Evolutionary conservation across 2,113 vertebrate genomes (phyloP), one percentile per base, ranked within the genome.

Genomic region (Pseudopipra pipra): DNA sequence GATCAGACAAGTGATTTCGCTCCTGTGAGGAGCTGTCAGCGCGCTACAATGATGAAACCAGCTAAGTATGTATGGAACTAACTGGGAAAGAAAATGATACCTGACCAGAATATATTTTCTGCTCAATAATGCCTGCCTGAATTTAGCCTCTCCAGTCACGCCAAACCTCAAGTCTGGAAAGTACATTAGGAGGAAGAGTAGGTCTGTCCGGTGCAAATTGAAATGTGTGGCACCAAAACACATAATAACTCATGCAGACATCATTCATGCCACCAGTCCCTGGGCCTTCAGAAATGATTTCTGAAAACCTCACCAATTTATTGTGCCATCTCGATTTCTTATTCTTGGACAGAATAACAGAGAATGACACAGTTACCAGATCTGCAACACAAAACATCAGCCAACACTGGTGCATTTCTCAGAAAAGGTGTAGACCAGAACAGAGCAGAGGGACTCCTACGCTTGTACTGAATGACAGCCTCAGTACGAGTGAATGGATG

Each of bases 21-120:
- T 97, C 72, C 85, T 94, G 72, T 73, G 61, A 92, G 59, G 83
- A 92, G 43, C 94, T 96, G 82, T 95, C 88, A 95, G 83, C 95
- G 66, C 31, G 52, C 15, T 59, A 58, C 75, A 80, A 51, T 92
- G 94, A 93, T 88, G 83, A 92, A 95, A 93, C 76, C 86, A 90
- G 51, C 46, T 35, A 95, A 90, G 59, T 85, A 90, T 77, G 76
- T 59, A 43, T 87, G 76, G 68, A 90, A 90, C 68, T 92, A 78
- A 90, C 86, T 67, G 72, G 85, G 55, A 87, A 80, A 95, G 75
- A 89, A 90, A 92, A 47, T 52, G 24, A 51, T 89, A 95, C 79
- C 91, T 95, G 83, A 94, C 47, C 52, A 89, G 86, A 77, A 88
- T 95, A 43, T 39, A 80, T 84, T 86, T 94, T 85, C 85, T 7